Conservation (phyloP, 1,140 invertebrate genomes). For the Apocrypta bakeri region DNA sequence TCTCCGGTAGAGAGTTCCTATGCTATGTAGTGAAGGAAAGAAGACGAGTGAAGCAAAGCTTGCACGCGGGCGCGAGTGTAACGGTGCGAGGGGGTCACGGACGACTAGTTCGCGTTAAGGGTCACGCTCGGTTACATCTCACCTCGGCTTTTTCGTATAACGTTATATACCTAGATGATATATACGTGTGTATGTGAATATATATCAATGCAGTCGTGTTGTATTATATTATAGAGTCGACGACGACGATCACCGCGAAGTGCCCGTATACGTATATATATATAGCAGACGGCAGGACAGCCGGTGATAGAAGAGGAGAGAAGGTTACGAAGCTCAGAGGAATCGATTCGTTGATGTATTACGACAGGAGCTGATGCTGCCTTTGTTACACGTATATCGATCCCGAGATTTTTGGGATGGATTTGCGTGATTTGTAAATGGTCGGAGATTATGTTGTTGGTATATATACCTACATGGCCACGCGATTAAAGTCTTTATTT, state of each 20-base stretch:
- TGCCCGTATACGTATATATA: too few relatives aligned
- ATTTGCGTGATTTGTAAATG: not conserved
- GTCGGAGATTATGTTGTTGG: not conserved
- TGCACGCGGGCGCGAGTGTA: not conserved
- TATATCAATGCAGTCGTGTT: not conserved
- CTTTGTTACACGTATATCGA: not conserved
- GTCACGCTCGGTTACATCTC: slow-evolving; percentile 65
- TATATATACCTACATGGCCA: too few relatives aligned
- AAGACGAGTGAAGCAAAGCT: not conserved
- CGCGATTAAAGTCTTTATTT: too few relatives aligned
- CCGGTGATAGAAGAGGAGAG: not conserved
- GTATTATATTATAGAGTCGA: not conserved
- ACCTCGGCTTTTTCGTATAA: not conserved
- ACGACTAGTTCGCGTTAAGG: slow-evolving; percentile 67
- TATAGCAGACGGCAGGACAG: not conserved
- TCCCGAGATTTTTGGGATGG: not conserved
- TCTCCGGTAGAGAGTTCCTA: not conserved
- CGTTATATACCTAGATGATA: not conserved
- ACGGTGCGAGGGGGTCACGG: slow-evolving; percentile 63
- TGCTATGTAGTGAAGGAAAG: slow-evolving; percentile 2
- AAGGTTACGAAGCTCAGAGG: not conserved
- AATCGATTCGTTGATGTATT: slow-evolving; percentile 3
- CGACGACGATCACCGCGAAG: not conserved
- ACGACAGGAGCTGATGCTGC: not conserved
- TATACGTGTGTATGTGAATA: not conserved